Evolutionary conservation across 2,797 vertebrate species (phyloP).

Genomic region (Sciurus vulgaris): DNA sequence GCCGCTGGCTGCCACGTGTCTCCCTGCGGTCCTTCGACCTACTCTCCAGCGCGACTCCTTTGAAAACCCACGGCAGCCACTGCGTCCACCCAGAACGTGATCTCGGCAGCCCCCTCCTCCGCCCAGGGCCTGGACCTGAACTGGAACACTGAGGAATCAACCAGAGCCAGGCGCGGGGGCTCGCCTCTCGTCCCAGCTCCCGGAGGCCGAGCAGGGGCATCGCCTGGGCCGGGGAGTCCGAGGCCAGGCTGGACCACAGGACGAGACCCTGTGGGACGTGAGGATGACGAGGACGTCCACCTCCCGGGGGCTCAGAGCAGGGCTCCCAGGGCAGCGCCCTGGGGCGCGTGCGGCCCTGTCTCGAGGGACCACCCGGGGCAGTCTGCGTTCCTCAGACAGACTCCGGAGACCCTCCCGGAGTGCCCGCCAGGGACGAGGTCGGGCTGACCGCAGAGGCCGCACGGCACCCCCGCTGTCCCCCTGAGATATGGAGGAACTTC

Average conservation of each 20-base stretch:
- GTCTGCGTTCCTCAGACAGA: neutral
- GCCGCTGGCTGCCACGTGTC: neutral
- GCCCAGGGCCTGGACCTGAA: too few species aligned
- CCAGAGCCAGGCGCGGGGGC: too few species aligned
- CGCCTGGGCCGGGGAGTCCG: too few species aligned
- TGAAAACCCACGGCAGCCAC: neutral
- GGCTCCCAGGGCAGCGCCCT: neutral
- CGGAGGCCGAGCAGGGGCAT: too few species aligned
- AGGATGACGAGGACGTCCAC: too few species aligned
- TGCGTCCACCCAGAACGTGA: neutral
- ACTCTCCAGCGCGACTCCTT: neutral
- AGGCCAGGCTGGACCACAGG: too few species aligned
- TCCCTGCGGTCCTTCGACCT: neutral
- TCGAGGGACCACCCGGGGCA: neutral
- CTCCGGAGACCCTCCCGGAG: neutral
- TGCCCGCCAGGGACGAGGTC: neutral
- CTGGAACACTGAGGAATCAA: too few species aligned
- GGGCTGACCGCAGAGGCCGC: too few species aligned
- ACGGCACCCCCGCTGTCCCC: too few species aligned
- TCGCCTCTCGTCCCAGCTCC: too few species aligned
- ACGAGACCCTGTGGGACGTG: too few species aligned
- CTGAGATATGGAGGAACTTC: neutral
- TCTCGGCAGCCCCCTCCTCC: neutral
- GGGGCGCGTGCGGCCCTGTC: neutral
- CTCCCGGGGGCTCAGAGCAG: neutral